These are phyloP conservation scores for Eudasyphora cyanicolor DNA, from an alignment of 2,888 invertebrate species.

Conservation along the genomic window DNA sequence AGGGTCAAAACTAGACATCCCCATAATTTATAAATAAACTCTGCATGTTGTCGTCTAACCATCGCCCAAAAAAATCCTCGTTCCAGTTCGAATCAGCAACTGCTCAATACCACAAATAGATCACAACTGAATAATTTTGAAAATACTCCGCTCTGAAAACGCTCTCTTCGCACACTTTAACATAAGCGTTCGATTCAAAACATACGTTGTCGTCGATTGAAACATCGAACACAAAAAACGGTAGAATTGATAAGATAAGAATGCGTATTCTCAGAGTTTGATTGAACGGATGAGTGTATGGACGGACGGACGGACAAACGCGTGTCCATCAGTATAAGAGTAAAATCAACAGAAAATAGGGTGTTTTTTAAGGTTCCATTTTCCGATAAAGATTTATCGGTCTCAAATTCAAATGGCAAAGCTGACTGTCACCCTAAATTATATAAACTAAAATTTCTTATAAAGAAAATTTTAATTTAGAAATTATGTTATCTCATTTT, in stretches of 20 bases:
- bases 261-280: neutral
- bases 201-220: neutral
- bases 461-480: too few species aligned
- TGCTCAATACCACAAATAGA: slow-evolving; percentile 16
- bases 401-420: too few species aligned
- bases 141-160: neutral
- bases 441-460: too few species aligned
- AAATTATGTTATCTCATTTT: too few species aligned
- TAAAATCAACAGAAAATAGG: neutral
- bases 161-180: neutral
- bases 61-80: too few species aligned
- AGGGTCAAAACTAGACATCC: neutral
- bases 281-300: neutral
- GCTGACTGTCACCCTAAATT: too few species aligned
- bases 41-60: neutral
- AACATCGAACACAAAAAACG: too few species aligned
- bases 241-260: slow-evolving; percentile 20
- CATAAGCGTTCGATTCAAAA: neutral
- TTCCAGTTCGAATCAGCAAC: neutral
- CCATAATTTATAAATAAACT: neutral
- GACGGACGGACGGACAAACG: neutral
- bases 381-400: too few species aligned
- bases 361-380: too few species aligned
- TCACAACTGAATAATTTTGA: slow-evolving; percentile 1
- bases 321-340: neutral